Base-by-base conservation (phyloP, 2,888 invertebrate genomes). In the Epinotia brunnichana region DNA sequence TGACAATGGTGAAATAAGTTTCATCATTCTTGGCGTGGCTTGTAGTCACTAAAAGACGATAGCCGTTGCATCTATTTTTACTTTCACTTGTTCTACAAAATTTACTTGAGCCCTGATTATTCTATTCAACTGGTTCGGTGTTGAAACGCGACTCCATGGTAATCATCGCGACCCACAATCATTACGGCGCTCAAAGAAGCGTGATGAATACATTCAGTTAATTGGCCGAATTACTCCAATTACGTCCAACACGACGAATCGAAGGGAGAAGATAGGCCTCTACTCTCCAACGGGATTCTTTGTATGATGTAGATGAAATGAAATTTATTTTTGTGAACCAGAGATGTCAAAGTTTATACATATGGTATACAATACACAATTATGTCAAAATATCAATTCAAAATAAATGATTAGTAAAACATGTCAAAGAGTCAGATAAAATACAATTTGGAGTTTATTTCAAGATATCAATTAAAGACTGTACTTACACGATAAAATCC, bases 191-290 rank as follows among this genome's bases (percentile, higher is more conserved):
- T 61, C 44, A 61, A 44, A 61, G 61, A 21, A 24, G 10, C 61
- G 44, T 44, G 44, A 44, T 61, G 19, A 17, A 60, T 9, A 41
- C 61, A 61, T 61, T 61, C 15, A 61, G 41, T 44, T 44, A 61
- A 41, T 61, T 61, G 21, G 15, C 44, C 24, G 24, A 44, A 63
- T 51, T 63, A 51, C 63, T 17, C 13, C 48, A 63, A 63, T 63
- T 63, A 63, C 63, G 29, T 3, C 11, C 7, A 11, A 63, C n/a
- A 17, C 17, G 11, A 17, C 29, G n/a, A 60, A 60, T 19, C 11
- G 11, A 29, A 51, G 48, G 48, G 48, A 48, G 29, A 11, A 3
- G 24, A 15, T 4, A 51, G 9, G 13, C 2, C 3, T 53, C 21
- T 44, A n/a, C 19, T 61, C 44, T 41, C 11, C 19, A 44, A 7